Base-by-base conservation (phyloP, 2,888 invertebrate genomes). In the Pristionchus maxplancki region DNA sequence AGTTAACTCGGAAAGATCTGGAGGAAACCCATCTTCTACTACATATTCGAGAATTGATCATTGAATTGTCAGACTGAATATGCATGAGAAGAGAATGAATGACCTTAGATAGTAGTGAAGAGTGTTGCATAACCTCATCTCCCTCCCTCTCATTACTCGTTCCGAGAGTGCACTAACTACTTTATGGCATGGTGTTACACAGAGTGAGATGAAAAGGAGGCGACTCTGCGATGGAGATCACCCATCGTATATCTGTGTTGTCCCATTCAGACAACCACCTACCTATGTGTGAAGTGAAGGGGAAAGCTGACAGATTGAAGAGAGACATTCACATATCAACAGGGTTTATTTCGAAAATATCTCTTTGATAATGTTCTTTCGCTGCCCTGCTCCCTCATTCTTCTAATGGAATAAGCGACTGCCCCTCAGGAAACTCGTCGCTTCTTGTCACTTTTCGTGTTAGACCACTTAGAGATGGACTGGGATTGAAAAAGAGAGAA, bases 381-480 rank as follows among this genome's bases (percentile, higher is more conserved):
- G 28, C 11, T 81, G 48, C 50, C 50, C 44, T 50, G 48, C 44
- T 24, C 81, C 48, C 78, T 40, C 48, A 78, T 78, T 24, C n/a
- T 78, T 78, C 44, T 78, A 78, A 48, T 78, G 78, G 78, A 24
- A 44, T 48, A 78, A 78, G 28, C 48, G n/a, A 4, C 34, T 15
- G 13, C 40, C 78, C 74, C 78, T 44, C n/a, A 28, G 44, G 78
- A 17, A 78, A 78, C 44, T 78, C 28, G 78, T 28, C 44, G 78
- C n/a, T 40, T 74, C 71, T 74, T 44, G 78, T 78, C 78, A 24
- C 78, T 48, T 64, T 78, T 78, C 78, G 78, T 78, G 78, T 78
- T 78, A 78, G 78, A 78, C 78, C 78, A 78, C 78, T 78, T 78
- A 78, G 78, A 28, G 78, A 78, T 78, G 24, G 71, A 71, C 37